Evolutionary conservation across 2,888 invertebrate species (phyloP).

Genomic region (Trissolcus brochymenae): DNA sequence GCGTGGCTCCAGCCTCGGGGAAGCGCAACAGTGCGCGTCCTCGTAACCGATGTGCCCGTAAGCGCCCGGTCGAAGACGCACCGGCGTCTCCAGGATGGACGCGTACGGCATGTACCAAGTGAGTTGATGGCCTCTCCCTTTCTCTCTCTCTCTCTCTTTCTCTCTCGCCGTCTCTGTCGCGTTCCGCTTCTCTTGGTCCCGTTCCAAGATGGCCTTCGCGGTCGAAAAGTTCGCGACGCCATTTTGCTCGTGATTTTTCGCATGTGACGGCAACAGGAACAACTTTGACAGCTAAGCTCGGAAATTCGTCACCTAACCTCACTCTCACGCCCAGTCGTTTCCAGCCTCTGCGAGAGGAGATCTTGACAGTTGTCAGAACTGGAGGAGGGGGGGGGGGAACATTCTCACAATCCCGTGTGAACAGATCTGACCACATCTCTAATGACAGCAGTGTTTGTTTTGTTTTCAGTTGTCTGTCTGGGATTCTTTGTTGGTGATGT

Average conservation of each 20-base stretch:
- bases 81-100: slow-evolving; percentile 68
- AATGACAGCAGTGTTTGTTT: neutral
- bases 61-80: slow-evolving; percentile 23
- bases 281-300: slow-evolving; percentile 16
- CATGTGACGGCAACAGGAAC: neutral
- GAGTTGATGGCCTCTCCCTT: slow-evolving; percentile 61
- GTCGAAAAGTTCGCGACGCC: slow-evolving; percentile 44
- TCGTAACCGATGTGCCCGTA: neutral
- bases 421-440: neutral
- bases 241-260: slow-evolving; percentile 44
- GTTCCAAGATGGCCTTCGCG: slow-evolving; percentile 59
- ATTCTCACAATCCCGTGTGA: neutral
- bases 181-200: slow-evolving; percentile 27
- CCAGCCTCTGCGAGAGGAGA: neutral
- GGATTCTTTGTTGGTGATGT: too few species aligned
- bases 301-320: slow-evolving; percentile 1
- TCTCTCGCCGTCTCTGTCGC: slow-evolving; percentile 4
- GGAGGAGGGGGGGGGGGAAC: neutral
- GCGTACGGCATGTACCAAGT: slow-evolving; percentile 75
- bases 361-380: neutral
- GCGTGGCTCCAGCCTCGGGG: slow-evolving; percentile 1
- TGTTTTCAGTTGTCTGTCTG: neutral
- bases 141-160: slow-evolving; percentile 13
- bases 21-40: slow-evolving; percentile 7
- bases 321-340: neutral